A percentile compares a stretch with the other conserved stretches of the same genome.
Conservation (phyloP, 2,888 invertebrate genomes). For the Malthinus seriepunctatus region DNA sequence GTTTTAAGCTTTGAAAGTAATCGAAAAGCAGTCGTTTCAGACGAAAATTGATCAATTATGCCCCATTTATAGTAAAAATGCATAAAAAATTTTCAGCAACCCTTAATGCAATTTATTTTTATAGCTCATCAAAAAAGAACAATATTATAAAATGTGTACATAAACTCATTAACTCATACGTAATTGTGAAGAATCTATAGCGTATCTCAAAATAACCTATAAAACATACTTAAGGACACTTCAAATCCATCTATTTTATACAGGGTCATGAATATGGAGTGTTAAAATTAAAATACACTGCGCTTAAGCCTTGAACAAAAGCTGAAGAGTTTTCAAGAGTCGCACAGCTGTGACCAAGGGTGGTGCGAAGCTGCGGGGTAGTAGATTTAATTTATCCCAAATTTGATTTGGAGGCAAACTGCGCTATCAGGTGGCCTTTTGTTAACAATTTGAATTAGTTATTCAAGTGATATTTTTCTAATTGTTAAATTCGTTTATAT, state of each 20-base stretch:
- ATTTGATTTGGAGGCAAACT: conserved; percentile 37
- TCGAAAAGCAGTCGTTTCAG: too few relatives aligned
- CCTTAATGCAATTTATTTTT: too few relatives aligned
- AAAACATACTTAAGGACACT: conserved; percentile 35
- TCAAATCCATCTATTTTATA: conserved; percentile 51
- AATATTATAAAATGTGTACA: background rate
- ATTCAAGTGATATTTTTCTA: conserved; percentile 6
- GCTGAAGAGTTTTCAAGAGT: conserved; percentile 42
- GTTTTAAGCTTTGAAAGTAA: too few relatives aligned
- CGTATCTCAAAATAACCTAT: conserved; percentile 11
- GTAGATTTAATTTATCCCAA: conserved; percentile 41
- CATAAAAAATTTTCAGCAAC: too few relatives aligned
- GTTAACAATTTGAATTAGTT: conserved; percentile 26
- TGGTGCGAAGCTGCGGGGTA: conserved; percentile 33
- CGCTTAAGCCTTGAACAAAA: conserved; percentile 45
- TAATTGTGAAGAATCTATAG: background rate
- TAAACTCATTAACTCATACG: conserved; percentile 1
- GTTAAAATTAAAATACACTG: conserved; percentile 53
- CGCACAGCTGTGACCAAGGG: conserved; percentile 46
- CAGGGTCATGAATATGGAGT: conserved; percentile 54
- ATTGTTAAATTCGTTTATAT: background rate
- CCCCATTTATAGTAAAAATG: too few relatives aligned
- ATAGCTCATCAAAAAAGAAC: too few relatives aligned
- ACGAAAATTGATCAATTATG: too few relatives aligned
- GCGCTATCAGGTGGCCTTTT: conserved; percentile 37